These are phyloP conservation scores for Microtus ochrogaster DNA, from an alignment of 2,113 vertebrate genomes.

Conservation along the genomic window DNA sequence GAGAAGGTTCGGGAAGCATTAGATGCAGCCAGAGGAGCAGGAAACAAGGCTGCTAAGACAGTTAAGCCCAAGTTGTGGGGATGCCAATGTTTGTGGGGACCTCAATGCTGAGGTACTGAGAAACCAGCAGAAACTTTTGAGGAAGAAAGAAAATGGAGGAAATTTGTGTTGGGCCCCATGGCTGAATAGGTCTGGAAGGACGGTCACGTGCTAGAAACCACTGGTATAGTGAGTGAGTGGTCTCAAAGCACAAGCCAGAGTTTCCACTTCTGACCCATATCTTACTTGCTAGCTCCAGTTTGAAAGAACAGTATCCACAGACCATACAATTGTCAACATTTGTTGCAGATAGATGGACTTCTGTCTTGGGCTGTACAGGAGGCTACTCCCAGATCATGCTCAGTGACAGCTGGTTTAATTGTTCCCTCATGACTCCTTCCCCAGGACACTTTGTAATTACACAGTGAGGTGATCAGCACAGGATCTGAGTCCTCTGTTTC, in stretches of 20 bases:
- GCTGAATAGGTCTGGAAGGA: slow-evolving; percentile 1
- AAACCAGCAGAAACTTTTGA: neutral
- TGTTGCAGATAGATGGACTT: neutral
- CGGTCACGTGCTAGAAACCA: neutral
- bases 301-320: neutral
- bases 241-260: neutral
- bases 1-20: neutral
- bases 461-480: neutral
- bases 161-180: neutral
- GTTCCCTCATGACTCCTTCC: neutral
- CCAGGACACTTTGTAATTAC: neutral
- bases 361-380: neutral
- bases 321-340: neutral
- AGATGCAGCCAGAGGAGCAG: neutral
- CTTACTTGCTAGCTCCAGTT: neutral
- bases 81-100: neutral
- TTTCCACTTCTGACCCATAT: neutral
- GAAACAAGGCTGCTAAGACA: neutral
- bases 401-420: neutral
- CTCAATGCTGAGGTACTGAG: neutral
- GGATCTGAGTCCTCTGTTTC: neutral
- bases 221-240: neutral
- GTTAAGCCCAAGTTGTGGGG: neutral
- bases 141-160: neutral
- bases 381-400: neutral